A percentile compares a stretch with the other conserved stretches of the same genome.
phyloP scores from a whole-genome alignment of 2,113 vertebrate genomes.

The Cynocephalus volans region DNA sequence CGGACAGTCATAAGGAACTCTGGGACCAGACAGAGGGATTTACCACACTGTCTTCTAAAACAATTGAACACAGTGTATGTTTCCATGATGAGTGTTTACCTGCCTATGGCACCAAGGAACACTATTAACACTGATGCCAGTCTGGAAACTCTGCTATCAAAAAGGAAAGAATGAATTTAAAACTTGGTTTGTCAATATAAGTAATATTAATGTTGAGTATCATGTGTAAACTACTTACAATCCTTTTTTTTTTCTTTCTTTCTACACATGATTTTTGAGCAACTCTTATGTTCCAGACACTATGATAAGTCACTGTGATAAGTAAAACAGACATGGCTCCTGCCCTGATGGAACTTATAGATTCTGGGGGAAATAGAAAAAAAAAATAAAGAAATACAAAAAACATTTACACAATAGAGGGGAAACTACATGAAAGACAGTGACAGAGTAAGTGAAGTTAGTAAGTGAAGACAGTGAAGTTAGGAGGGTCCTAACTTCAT shows the following conservation, averaged over 20 bases:
- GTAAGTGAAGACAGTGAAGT: too few relatives aligned
- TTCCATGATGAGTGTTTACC: not conserved
- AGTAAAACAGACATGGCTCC: not conserved
- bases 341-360: not conserved
- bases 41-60: not conserved
- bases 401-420: not conserved
- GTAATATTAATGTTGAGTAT: not conserved
- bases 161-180: not conserved
- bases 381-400: not conserved
- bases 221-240: not conserved
- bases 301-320: too few relatives aligned
- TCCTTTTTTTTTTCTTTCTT: not conserved
- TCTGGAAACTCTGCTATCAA: not conserved
- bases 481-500: not conserved
- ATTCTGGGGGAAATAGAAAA: not conserved
- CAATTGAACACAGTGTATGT: not conserved
- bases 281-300: not conserved
- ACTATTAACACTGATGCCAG: not conserved
- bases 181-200: not conserved
- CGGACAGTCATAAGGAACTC: not conserved
- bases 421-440: not conserved
- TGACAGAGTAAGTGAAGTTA: not conserved
- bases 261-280: not conserved
- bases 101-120: not conserved
- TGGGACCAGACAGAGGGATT: not conserved